Conservation (phyloP, 2,797 vertebrate genomes). For the Acrossocheilus wenchowensis region DNA sequence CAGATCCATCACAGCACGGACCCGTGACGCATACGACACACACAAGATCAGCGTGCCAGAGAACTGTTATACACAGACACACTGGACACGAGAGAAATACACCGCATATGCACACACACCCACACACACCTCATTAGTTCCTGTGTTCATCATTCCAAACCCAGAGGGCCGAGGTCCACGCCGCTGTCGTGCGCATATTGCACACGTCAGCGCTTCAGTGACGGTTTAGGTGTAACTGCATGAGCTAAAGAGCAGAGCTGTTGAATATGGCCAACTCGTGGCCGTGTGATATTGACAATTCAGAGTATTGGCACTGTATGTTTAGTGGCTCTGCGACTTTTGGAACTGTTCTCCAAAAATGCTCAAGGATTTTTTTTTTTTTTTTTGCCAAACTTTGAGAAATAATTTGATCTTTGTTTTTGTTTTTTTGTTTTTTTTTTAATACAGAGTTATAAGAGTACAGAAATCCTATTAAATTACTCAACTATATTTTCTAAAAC, state of each 20-base stretch:
- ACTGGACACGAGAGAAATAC: constrained; percentile 62
- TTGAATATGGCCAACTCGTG: background rate
- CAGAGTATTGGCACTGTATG: constrained; percentile 36
- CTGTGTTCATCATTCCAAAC: constrained; percentile 38
- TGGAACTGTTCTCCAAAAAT: constrained; percentile 40
- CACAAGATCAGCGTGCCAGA: constrained; percentile 41
- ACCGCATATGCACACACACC: constrained; percentile 62
- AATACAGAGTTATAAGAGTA: constrained; percentile 21
- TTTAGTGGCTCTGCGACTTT: constrained; percentile 38
- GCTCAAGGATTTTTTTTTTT: constrained; percentile 40
- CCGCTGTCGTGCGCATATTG: constrained; percentile 75
- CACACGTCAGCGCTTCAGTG: constrained; percentile 64
- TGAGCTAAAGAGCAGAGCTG: constrained; percentile 34
- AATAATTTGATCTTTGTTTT: constrained; percentile 6
- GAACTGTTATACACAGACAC: constrained; percentile 64
- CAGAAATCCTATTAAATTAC: constrained; percentile 30
- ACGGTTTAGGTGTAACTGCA: constrained; percentile 26
- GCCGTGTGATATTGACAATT: constrained; percentile 71
- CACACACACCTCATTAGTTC: constrained; percentile 58
- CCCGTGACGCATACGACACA: constrained; percentile 55
- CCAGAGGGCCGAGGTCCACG: constrained; percentile 14
- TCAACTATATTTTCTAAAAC: constrained; percentile 21
- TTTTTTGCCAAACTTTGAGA: constrained; percentile 30
- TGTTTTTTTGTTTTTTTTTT: constrained; percentile 10
- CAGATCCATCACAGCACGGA: constrained; percentile 50